A percentile compares a stretch with the other conserved stretches of the same genome.
These are phyloP conservation scores for Odobenus rosmarus DNA, from an alignment of 2,113 vertebrate species.

Conservation along the genomic window DNA sequence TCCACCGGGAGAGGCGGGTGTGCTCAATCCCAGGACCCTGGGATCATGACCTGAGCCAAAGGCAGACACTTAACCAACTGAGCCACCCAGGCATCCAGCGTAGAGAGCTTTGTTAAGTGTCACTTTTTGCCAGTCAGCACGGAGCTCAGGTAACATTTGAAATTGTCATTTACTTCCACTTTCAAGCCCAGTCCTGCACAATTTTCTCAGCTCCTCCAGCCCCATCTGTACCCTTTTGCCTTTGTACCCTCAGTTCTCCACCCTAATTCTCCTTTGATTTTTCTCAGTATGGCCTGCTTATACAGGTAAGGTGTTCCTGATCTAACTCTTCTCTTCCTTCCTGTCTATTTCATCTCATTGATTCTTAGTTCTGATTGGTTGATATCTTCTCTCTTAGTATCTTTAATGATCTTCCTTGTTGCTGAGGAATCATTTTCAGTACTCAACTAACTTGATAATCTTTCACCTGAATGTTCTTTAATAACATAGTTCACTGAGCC, in stretches of 20 bases:
- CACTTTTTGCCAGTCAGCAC: background rate
- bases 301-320: background rate
- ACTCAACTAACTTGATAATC: background rate
- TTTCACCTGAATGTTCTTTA: background rate
- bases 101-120: background rate
- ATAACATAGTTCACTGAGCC: background rate
- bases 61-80: too few relatives aligned
- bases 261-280: background rate
- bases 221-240: background rate
- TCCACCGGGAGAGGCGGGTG: rapidly evolving
- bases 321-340: background rate
- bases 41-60: background rate
- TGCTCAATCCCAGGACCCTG: background rate
- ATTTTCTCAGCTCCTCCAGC: background rate
- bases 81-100: background rate
- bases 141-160: background rate
- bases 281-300: background rate
- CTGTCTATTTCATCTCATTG: background rate
- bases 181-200: background rate
- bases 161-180: background rate
- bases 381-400: background rate
- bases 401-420: background rate
- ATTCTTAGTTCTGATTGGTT: background rate
- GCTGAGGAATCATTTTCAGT: background rate
- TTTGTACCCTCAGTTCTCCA: background rate